These are phyloP conservation scores for Burhinus oedicnemus DNA, from an alignment of 2,113 vertebrate species.

Conservation along the genomic window DNA sequence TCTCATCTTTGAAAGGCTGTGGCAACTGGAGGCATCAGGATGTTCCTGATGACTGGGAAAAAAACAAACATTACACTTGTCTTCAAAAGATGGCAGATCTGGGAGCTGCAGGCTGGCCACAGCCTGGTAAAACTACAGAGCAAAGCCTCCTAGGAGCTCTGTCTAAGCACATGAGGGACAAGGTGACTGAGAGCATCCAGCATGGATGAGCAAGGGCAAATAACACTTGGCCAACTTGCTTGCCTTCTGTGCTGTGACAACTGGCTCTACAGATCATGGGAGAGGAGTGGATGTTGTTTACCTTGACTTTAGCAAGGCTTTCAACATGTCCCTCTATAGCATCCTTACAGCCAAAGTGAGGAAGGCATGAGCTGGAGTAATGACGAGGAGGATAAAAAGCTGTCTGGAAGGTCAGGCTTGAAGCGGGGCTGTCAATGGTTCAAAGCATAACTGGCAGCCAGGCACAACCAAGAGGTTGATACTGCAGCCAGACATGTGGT, in stretches of 20 bases:
- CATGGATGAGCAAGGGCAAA: neutral
- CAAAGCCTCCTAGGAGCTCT: neutral
- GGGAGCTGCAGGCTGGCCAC: neutral
- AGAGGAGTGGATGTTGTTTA: neutral
- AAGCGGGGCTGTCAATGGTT: neutral
- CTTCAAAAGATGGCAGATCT: neutral
- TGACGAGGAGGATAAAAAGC: neutral
- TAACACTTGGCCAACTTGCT: neutral
- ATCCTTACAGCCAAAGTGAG: neutral
- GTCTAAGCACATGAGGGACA: neutral
- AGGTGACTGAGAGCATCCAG: neutral
- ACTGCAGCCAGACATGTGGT: accelerated
- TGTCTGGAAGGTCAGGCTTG: neutral
- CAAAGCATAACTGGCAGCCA: neutral
- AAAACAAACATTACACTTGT: neutral
- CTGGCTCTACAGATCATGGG: neutral
- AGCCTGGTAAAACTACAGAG: neutral
- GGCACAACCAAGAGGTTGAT: neutral
- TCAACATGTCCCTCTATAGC: neutral
- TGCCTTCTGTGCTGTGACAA: neutral
- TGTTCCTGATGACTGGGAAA: neutral
- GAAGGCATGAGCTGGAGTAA: neutral
- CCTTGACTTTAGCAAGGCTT: neutral
- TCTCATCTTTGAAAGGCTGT: neutral
- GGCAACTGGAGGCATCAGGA: neutral